Conservation (phyloP, 2,797 vertebrate genomes). For the Prunella strophiata region DNA sequence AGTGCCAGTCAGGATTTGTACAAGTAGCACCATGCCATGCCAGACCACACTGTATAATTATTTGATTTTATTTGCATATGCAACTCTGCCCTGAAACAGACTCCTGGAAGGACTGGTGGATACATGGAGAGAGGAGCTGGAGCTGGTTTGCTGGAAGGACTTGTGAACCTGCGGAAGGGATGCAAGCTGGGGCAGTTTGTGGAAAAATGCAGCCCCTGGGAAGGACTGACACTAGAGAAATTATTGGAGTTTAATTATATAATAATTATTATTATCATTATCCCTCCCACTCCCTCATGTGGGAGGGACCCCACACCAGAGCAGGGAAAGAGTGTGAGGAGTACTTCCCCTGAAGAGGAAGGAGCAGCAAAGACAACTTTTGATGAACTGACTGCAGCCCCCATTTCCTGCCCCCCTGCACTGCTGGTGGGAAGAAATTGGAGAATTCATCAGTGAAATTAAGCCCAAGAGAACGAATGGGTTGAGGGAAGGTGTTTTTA, state of each 20-base stretch:
- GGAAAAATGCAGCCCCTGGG: neutral
- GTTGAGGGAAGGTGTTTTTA: rapidly evolving
- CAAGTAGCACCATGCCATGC: neutral
- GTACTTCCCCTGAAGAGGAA: neutral
- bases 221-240: neutral
- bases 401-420: neutral
- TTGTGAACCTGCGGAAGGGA: neutral
- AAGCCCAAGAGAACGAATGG: rapidly evolving
- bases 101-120: neutral
- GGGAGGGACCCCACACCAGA: neutral
- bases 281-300: neutral
- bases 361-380: neutral
- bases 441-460: neutral
- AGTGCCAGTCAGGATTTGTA: neutral
- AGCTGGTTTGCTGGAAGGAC: neutral
- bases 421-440: neutral
- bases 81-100: neutral
- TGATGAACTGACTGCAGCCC: neutral
- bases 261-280: neutral
- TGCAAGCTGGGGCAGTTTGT: neutral
- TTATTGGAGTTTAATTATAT: neutral
- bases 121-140: neutral
- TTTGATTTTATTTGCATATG: neutral
- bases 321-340: neutral
- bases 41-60: neutral